phyloP scores from a whole-genome alignment of 1,140 invertebrate species.

The Halesus radiatus region DNA sequence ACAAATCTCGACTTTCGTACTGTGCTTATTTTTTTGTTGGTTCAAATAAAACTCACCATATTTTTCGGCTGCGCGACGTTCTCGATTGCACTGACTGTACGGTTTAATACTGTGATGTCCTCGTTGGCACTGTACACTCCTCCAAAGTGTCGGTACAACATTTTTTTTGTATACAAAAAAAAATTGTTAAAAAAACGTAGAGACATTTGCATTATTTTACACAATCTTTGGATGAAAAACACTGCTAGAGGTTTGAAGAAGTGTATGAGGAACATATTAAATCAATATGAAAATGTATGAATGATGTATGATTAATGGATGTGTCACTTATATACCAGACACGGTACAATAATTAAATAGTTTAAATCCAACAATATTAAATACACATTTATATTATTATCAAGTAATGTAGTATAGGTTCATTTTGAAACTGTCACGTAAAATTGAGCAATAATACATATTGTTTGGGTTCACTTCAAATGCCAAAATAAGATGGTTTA shows the following conservation, averaged over 20 bases:
- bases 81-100: constrained; percentile 18
- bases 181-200: background rate
- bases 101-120: constrained; percentile 2
- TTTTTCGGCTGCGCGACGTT: background rate
- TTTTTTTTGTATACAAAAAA: background rate
- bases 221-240: constrained; percentile 9
- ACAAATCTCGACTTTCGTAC: constrained; percentile 25
- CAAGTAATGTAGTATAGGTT: background rate
- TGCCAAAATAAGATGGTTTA: background rate
- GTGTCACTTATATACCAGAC: no score
- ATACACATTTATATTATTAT: background rate
- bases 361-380: constrained; percentile 1
- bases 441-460: constrained; percentile 5
- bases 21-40: constrained; percentile 17
- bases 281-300: no score
- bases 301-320: no score
- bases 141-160: background rate
- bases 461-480: constrained; percentile 14
- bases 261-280: no score
- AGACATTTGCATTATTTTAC: constrained; percentile 13
- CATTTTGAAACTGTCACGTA: constrained; percentile 1
- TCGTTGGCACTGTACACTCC: constrained; percentile 3
- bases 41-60: constrained; percentile 17
- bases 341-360: no score
- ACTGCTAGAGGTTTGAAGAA: background rate